These are phyloP conservation scores for Orthosia cruda DNA, from an alignment of 2,888 invertebrate species.

Conservation along the genomic window DNA sequence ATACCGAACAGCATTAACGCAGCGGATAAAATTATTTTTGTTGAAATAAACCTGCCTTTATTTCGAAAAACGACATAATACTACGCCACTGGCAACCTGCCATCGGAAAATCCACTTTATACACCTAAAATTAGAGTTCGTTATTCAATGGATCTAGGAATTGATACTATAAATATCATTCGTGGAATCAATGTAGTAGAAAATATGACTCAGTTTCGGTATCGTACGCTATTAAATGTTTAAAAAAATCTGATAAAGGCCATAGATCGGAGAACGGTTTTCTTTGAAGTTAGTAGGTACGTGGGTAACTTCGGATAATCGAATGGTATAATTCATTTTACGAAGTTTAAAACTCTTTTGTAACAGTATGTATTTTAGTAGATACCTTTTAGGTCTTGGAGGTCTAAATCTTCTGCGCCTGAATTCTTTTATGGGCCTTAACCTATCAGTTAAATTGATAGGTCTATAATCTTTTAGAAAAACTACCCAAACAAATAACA, in stretches of 20 bases:
- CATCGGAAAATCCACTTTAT: conserved; percentile 24
- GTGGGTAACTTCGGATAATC: conserved; percentile 23
- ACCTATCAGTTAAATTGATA: no score
- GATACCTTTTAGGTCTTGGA: neutral
- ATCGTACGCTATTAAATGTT: conserved; percentile 38
- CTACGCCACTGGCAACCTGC: neutral
- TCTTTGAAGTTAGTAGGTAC: conserved; percentile 32
- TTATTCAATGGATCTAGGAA: conserved; percentile 7
- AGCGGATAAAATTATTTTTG: conserved; percentile 66
- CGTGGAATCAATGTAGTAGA: conserved; percentile 64
- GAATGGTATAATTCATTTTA: conserved; percentile 6
- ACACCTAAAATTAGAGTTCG: neutral
- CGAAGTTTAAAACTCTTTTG: neutral
- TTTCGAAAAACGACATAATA: conserved; percentile 52
- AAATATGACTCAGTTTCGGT: conserved; percentile 61
- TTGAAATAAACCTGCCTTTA: conserved; percentile 59
- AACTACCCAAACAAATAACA: neutral
- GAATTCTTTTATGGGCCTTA: neutral
- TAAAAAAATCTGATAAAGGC: conserved; percentile 45
- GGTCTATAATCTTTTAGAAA: neutral
- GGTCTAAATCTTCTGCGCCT: neutral
- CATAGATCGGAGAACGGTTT: conserved; percentile 25
- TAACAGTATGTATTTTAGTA: neutral
- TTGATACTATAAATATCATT: conserved; percentile 57
- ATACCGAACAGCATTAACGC: conserved; percentile 64